Evolutionary conservation across 2,797 vertebrate genomes (phyloP), one percentile per base, ranked within the genome.

Genomic region (Oophaga sylvatica): DNA sequence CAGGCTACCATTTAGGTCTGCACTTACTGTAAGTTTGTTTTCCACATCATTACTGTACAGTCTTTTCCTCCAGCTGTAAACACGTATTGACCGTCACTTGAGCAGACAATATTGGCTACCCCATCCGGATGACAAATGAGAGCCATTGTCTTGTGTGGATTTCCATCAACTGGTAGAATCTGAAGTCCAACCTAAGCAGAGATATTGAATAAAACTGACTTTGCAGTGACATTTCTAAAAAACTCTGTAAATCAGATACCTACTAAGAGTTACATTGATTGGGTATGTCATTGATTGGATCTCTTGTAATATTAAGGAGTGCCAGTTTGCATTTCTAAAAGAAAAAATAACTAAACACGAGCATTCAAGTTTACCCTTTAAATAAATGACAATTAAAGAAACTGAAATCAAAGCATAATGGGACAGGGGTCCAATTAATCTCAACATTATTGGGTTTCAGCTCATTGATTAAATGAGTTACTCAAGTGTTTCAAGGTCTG

Each of bases 111-210:
- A 13, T 94, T 89, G 0, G 95, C 94, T 80, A 93, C 96, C 0
- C 96, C 97, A 0, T 86, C 87, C 0, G 97, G 95, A 91, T 99
- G 98, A 93, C 97, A 97, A 53, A 97, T 89, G 87, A 97, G 87
- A 57, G 96, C 96, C 0, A 91, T 95, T 20, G 97, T 97, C 90
- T 95, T 98, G 92, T 96, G 96, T 1, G 97, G 98, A 88, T 99
- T 99, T 85, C 98, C 98, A 41, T 99, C 98, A 0, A 97, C 45
- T 2, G 98, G 98, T 73, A 99, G 92, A 85, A 97, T 96, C 94
- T 99, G 98, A 89, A 99, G 93, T 67, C 98, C 98, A 86, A 99
- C 94, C 98, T 99, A 76, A 15, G 76, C 1, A 56, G 0, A 75
- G 17, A 53, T 6, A 63, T 75, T 80, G 19, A 13, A 80, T 11